These are phyloP conservation scores for Neodiprion virginianus DNA, from an alignment of 1,140 invertebrate species.

Conservation along the genomic window DNA sequence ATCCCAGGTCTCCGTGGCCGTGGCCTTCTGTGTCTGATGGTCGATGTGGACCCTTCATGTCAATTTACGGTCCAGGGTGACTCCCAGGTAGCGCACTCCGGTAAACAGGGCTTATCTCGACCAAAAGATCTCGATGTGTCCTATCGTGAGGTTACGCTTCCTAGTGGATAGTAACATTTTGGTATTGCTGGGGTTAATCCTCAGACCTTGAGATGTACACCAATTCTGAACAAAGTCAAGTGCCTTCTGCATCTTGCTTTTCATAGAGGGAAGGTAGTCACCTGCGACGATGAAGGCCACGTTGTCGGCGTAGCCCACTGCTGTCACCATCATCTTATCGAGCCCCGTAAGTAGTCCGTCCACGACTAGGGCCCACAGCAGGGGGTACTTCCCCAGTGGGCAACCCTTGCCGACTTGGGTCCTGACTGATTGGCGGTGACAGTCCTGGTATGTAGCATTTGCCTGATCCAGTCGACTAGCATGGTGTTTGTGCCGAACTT, in stretches of 20 bases:
- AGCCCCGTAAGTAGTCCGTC: not conserved
- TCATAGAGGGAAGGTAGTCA: no score
- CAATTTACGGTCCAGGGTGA: constrained; percentile 15
- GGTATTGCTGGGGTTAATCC: no score
- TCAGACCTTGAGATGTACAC: no score
- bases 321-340: not conserved
- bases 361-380: not conserved
- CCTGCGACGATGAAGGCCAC: no score
- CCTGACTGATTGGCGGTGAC: constrained; percentile 12
- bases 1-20: not conserved
- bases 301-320: no score
- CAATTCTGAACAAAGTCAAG: no score
- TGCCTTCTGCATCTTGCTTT: no score
- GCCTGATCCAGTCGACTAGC: constrained; percentile 14
- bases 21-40: constrained; percentile 1
- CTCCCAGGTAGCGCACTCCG: not conserved
- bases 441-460: constrained; percentile 8
- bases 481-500: not conserved
- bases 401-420: not conserved
- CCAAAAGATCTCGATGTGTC: no score
- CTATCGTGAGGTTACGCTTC: no score
- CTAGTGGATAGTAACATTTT: no score
- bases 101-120: no score
- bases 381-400: not conserved
- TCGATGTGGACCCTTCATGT: constrained; percentile 13